Conservation (phyloP, 92 coral and sea anemone genomes). For the Palythoa heliodiscus region DNA sequence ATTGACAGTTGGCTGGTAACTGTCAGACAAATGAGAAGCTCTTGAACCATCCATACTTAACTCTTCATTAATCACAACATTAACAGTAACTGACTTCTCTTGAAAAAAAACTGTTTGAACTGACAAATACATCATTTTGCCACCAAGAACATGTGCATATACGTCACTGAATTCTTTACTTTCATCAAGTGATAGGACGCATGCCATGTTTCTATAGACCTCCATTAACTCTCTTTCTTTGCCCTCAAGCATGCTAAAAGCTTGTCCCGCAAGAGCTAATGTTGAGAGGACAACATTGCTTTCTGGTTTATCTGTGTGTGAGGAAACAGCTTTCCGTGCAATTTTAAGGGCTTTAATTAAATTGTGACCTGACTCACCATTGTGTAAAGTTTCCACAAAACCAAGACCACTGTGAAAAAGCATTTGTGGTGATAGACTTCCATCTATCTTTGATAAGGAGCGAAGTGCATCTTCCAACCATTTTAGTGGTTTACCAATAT, state of each 20-base stretch:
- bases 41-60: background rate
- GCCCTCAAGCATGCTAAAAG: background rate
- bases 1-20: background rate
- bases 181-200: background rate
- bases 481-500: too few species aligned
- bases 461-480: background rate
- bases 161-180: background rate
- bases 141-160: background rate
- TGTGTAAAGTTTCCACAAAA: background rate
- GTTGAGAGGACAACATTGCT: background rate
- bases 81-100: background rate
- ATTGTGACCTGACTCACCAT: background rate
- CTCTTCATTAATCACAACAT: background rate
- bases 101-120: background rate
- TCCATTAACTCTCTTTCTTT: conserved; percentile 7
- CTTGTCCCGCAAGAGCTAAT: conserved; percentile 12
- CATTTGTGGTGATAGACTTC: background rate
- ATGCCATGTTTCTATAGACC: background rate
- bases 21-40: background rate
- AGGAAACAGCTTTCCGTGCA: background rate
- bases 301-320: background rate
- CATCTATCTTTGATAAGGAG: background rate
- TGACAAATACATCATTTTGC: background rate
- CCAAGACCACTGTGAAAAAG: conserved; percentile 27
- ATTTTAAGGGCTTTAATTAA: conserved; percentile 4